These are phyloP conservation scores for Tyto alba DNA, from an alignment of 2,113 vertebrate genomes.

Conservation along the genomic window DNA sequence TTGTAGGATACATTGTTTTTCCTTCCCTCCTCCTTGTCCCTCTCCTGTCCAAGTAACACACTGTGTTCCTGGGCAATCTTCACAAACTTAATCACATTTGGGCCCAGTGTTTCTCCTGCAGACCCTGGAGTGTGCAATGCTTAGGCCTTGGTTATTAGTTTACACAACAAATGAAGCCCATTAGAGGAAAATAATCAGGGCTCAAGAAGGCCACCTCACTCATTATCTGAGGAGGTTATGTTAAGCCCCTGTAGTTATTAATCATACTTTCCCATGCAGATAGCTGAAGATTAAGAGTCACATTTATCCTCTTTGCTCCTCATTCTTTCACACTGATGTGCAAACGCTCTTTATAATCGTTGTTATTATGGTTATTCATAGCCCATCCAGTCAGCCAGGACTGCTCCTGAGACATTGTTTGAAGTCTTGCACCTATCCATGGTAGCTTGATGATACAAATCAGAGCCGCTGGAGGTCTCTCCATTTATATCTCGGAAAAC, in stretches of 20 bases:
- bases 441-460: constrained; percentile 7
- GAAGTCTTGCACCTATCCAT: neutral
- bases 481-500: neutral
- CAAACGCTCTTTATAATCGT: neutral
- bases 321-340: neutral
- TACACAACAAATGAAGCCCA: constrained; percentile 62
- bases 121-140: neutral
- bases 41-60: neutral
- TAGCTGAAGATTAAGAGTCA: constrained; percentile 41
- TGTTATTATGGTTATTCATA: constrained; percentile 25
- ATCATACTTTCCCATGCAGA: constrained; percentile 51
- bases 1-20: neutral
- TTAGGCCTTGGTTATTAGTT: constrained; percentile 54
- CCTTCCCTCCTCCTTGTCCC: fast-evolving
- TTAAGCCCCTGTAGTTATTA: constrained; percentile 57
- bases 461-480: constrained; percentile 50
- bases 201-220: constrained; percentile 54
- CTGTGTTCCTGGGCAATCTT: constrained; percentile 8
- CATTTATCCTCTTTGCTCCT: constrained; percentile 38
- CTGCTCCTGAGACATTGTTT: neutral
- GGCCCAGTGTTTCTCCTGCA: constrained; percentile 17
- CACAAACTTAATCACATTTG: constrained; percentile 56
- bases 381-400: neutral
- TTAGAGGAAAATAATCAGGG: constrained; percentile 60
- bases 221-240: constrained; percentile 36